These are phyloP conservation scores for Setophaga coronata DNA, from an alignment of 2,113 vertebrate genomes.

Conservation along the genomic window DNA sequence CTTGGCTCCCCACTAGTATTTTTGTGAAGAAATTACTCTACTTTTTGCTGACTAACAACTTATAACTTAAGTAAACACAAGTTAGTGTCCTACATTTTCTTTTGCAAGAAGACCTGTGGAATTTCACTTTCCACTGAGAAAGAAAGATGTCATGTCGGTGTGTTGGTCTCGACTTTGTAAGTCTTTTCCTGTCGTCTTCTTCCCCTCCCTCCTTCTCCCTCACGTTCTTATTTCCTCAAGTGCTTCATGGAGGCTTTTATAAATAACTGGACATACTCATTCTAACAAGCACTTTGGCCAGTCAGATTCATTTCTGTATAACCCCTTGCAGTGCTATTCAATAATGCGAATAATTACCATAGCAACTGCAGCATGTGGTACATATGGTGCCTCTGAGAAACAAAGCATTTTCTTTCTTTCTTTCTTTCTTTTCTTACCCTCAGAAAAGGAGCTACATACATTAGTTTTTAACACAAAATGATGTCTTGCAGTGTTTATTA, in stretches of 20 bases:
- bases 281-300: conserved; percentile 58
- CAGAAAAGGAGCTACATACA: conserved; percentile 20
- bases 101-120: neutral
- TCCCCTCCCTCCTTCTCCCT: neutral
- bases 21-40: neutral
- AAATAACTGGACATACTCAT: conserved; percentile 70
- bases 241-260: conserved; percentile 67
- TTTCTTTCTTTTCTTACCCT: conserved; percentile 6
- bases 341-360: conserved; percentile 80
- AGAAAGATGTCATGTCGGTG: neutral
- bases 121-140: neutral
- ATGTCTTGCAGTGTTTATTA: conserved; percentile 60
- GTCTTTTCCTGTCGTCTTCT: neutral
- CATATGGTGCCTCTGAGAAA: conserved; percentile 68
- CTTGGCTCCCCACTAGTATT: neutral
- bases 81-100: neutral
- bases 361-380: conserved; percentile 77
- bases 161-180: neutral
- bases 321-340: conserved; percentile 77
- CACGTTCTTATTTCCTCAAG: conserved; percentile 16
- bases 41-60: neutral
- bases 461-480: conserved; percentile 68
- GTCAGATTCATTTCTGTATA: conserved; percentile 70
- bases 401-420: conserved; percentile 67
- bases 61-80: neutral